A percentile compares a stretch with the other conserved stretches of the same genome.
phyloP scores from a whole-genome alignment of 2,797 vertebrate species.

The Pipistrellus nathusii region DNA sequence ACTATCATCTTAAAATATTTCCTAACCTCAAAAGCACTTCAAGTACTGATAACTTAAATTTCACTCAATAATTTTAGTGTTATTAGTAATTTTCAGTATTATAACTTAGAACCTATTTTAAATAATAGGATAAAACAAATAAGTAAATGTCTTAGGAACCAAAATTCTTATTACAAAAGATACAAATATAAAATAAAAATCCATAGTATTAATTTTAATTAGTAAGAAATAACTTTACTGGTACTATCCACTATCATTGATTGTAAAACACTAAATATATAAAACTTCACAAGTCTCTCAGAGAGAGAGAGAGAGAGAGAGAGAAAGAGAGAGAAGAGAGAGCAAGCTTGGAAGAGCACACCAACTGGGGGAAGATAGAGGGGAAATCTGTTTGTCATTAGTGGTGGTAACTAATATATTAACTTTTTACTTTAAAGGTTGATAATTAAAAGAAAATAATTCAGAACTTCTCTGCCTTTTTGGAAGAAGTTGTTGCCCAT shows the following conservation, averaged over 20 bases:
- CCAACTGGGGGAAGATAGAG: rapidly evolving
- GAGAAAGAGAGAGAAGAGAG: background rate
- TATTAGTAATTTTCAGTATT: constrained; percentile 17
- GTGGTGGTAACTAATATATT: background rate
- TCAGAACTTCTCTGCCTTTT: background rate
- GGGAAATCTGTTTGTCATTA: background rate
- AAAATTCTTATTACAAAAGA: constrained; percentile 11
- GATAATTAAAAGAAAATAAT: constrained; percentile 45
- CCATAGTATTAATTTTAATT: background rate
- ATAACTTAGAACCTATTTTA: background rate
- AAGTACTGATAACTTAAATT: constrained; percentile 26
- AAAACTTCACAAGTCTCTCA: background rate
- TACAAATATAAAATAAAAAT: constrained; percentile 27
- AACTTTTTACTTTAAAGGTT: constrained; percentile 5
- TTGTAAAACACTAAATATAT: constrained; percentile 1
- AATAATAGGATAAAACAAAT: background rate
- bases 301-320: background rate
- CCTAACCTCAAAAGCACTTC: background rate
- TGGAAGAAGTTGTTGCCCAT: background rate
- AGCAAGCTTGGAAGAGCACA: background rate
- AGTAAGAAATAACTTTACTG: constrained; percentile 9
- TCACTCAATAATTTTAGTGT: background rate
- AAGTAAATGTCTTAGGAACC: background rate
- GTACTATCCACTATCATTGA: background rate
- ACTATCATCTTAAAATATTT: constrained; percentile 20